These are phyloP conservation scores for Saccostrea cuccullata DNA, from an alignment of 1,140 invertebrate species.

Conservation along the genomic window DNA sequence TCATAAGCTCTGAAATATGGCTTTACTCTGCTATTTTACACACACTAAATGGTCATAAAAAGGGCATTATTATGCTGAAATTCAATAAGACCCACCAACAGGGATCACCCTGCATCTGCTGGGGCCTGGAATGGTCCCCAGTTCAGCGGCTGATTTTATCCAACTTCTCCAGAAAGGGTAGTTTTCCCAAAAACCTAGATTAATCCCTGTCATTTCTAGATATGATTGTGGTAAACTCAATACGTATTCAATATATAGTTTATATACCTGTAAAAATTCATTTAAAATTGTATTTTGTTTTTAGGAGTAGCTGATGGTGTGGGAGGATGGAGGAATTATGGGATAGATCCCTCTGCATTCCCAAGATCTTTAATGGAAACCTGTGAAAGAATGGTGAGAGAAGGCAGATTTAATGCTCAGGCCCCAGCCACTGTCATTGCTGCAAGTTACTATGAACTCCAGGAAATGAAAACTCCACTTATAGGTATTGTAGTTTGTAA, in stretches of 20 bases:
- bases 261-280: background rate
- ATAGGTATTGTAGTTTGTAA: constrained; percentile 83
- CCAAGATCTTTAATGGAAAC: constrained; percentile 94
- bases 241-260: background rate
- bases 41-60: too few relatives aligned
- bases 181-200: background rate
- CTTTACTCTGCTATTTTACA: too few relatives aligned
- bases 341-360: constrained; percentile 98
- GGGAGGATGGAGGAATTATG: constrained; percentile 97
- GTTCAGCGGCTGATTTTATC: too few relatives aligned
- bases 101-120: too few relatives aligned
- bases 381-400: constrained; percentile 92
- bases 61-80: too few relatives aligned
- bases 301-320: constrained; percentile 98
- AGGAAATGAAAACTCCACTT: constrained; percentile 94
- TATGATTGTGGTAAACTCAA: background rate
- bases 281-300: background rate
- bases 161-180: too few relatives aligned
- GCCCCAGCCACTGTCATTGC: constrained; percentile 85
- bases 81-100: too few relatives aligned
- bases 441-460: constrained; percentile 87
- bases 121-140: too few relatives aligned
- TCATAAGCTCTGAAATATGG: too few relatives aligned
- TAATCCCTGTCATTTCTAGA: background rate
- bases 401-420: constrained; percentile 90